Evolutionary conservation across 1,140 invertebrate species (phyloP).

Genomic region (Listronotus oregonensis): DNA sequence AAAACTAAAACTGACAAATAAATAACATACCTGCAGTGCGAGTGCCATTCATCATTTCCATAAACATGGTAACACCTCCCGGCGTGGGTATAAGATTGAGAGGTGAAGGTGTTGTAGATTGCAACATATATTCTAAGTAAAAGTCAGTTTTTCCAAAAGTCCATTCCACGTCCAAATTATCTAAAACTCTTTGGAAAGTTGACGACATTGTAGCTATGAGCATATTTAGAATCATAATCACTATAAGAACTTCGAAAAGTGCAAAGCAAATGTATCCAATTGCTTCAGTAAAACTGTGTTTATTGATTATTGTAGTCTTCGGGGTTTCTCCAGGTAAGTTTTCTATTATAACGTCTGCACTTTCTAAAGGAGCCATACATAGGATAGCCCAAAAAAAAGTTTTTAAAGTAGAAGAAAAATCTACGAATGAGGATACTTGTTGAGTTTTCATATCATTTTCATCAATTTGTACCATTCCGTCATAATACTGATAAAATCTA

Average conservation of each 20-base stretch:
- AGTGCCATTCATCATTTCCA: slow-evolving; percentile 56
- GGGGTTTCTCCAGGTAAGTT: slow-evolving; percentile 60
- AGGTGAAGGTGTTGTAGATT: slow-evolving; percentile 63
- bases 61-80: slow-evolving; percentile 53
- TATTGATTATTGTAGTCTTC: slow-evolving; percentile 58
- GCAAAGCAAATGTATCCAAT: slow-evolving; percentile 70
- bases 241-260: slow-evolving; percentile 69
- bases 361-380: slow-evolving; percentile 69
- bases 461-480: slow-evolving; percentile 64
- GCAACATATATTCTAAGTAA: slow-evolving; percentile 63
- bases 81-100: slow-evolving; percentile 63
- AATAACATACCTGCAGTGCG: slow-evolving; percentile 20
- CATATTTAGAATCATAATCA: slow-evolving; percentile 78
- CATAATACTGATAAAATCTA: slow-evolving; percentile 64
- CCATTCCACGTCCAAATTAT: slow-evolving; percentile 66
- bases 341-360: slow-evolving; percentile 66
- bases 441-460: slow-evolving; percentile 57
- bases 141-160: slow-evolving; percentile 65
- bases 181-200: slow-evolving; percentile 69
- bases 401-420: slow-evolving; percentile 65
- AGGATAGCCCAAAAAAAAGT: slow-evolving; percentile 80
- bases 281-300: slow-evolving; percentile 65
- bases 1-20: no score
- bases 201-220: slow-evolving; percentile 79
- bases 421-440: slow-evolving; percentile 62